Evolutionary conservation across 1,140 invertebrate genomes (phyloP).

Genomic region (Dendroctonus ponderosae): DNA sequence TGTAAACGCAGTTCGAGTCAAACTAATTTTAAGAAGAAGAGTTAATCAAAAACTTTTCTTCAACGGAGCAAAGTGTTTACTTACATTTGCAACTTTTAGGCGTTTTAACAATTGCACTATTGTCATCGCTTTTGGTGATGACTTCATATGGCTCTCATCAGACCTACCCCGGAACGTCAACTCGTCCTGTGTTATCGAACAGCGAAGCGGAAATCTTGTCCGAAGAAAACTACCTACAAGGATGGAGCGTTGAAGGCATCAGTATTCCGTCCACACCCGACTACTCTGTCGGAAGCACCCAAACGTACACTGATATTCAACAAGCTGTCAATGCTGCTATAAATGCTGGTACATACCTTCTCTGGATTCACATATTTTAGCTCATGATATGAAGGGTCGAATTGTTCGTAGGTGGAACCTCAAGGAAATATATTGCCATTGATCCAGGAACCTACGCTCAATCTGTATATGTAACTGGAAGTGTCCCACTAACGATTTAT

Average conservation of each 20-base stretch:
- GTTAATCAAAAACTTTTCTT: too few species aligned
- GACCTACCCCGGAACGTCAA: slow-evolving; percentile 13
- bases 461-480: slow-evolving; percentile 15
- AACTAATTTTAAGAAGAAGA: too few species aligned
- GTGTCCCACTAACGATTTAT: slow-evolving; percentile 20
- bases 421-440: slow-evolving; percentile 23
- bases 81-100: too few species aligned
- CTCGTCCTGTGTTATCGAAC: slow-evolving; percentile 9
- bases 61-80: too few species aligned
- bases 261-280: slow-evolving; percentile 4
- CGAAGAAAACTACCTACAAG: slow-evolving; percentile 11
- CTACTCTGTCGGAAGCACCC: slow-evolving; percentile 15
- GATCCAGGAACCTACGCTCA: slow-evolving; percentile 15
- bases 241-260: slow-evolving; percentile 13
- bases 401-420: slow-evolving; percentile 7
- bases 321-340: slow-evolving; percentile 29
- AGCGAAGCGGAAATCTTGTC: background rate
- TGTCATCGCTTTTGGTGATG: background rate
- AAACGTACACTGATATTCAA: slow-evolving; percentile 19
- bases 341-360: background rate
- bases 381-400: background rate
- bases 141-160: background rate
- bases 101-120: background rate
- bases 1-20: too few species aligned
- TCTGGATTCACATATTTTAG: background rate